Conservation (phyloP, 2,797 vertebrate genomes). For the Notolabrus celidotus region DNA sequence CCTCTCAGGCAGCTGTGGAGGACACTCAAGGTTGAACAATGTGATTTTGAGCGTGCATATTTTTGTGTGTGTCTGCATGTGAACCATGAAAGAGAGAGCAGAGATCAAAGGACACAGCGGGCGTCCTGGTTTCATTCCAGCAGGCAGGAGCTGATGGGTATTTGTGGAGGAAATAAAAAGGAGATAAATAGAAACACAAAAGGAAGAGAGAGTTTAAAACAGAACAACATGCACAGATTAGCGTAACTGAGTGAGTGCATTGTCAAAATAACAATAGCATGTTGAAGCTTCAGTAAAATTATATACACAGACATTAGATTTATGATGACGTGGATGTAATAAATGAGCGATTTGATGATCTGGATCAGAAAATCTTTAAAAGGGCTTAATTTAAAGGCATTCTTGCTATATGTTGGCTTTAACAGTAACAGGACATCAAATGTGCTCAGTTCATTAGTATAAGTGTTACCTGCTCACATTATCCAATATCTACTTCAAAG, state of each 20-base stretch:
- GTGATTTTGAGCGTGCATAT: slow-evolving; percentile 33
- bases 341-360: not conserved
- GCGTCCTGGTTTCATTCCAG: slow-evolving; percentile 23
- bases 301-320: not conserved
- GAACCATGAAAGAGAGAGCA: slow-evolving; percentile 30
- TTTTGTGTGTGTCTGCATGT: slow-evolving; percentile 6
- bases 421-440: slow-evolving; percentile 5
- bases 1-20: slow-evolving; percentile 59
- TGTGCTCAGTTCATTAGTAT: slow-evolving; percentile 3
- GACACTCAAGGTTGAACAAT: slow-evolving; percentile 72
- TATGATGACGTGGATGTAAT: not conserved
- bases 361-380: not conserved
- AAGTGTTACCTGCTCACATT: too few relatives aligned
- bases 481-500: too few relatives aligned
- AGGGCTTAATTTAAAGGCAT: too few relatives aligned
- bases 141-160: slow-evolving; percentile 3
- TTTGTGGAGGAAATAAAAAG: not conserved
- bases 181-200: slow-evolving; percentile 1
- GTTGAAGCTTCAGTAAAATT: slow-evolving; percentile 13
- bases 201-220: slow-evolving; percentile 1
- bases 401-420: not conserved
- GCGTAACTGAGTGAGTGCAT: slow-evolving; percentile 15
- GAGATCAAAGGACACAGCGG: slow-evolving; percentile 35
- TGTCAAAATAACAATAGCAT: slow-evolving; percentile 26
- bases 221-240: not conserved